Percentiles rank a stretch among this genome's conserved stretches.
phyloP scores from a whole-genome alignment of 2,113 vertebrate species.

The Antennarius striatus region DNA sequence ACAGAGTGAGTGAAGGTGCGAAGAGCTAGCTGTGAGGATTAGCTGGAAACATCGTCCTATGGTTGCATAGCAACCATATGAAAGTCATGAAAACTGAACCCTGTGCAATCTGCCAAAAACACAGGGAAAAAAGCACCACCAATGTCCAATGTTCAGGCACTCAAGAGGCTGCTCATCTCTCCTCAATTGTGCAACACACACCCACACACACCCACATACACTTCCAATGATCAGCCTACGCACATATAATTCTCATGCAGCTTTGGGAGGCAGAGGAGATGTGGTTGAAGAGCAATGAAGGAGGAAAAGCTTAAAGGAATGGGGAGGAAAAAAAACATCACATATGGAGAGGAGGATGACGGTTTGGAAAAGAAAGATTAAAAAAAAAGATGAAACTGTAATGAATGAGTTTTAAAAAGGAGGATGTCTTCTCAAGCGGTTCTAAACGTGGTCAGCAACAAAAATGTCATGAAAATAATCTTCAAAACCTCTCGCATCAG shows the following conservation, averaged over 20 bases:
- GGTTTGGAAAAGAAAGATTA: background rate
- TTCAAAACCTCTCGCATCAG: background rate
- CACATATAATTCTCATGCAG: conserved; percentile 3
- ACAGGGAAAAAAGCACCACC: background rate
- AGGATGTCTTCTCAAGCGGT: no score
- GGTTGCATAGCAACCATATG: conserved; percentile 54
- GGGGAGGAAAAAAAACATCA: conserved; percentile 9
- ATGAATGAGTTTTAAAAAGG: no score
- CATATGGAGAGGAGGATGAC: background rate
- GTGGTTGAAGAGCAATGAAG: background rate
- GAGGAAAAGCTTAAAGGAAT: conserved; percentile 6
- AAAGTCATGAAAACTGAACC: conserved; percentile 38
- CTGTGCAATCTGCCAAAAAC: conserved; percentile 31
- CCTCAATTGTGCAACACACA: conserved; percentile 4
- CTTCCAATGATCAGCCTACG: background rate
- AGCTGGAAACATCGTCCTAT: conserved; percentile 6
- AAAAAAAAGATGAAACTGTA: background rate
- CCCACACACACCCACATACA: conserved; percentile 1
- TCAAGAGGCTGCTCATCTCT: background rate
- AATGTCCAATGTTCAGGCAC: conserved; percentile 9
- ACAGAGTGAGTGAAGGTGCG: background rate
- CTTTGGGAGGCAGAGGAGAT: background rate
- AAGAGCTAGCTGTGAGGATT: conserved; percentile 27
- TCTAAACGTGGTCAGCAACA: background rate
- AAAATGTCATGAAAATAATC: background rate